Evolutionary conservation across 2,888 invertebrate species (phyloP).

Genomic region (Hyles lineata): DNA sequence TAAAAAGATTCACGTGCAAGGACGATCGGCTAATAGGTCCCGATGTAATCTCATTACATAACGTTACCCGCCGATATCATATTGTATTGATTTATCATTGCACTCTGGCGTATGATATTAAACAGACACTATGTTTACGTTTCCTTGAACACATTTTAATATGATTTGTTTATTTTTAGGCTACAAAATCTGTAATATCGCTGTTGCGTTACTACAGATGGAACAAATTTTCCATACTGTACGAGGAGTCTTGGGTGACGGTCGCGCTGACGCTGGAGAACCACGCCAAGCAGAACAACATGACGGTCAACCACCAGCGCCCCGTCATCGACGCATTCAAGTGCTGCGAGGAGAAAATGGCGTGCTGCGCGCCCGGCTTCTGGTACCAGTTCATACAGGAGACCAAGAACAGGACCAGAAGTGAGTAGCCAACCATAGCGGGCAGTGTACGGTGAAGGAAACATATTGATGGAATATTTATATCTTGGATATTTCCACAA

Average conservation of each 20-base stretch:
- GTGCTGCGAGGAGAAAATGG: slow-evolving; percentile 90
- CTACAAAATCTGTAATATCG: slow-evolving; percentile 97
- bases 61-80: slow-evolving; percentile 1
- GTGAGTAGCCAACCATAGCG: slow-evolving; percentile 75
- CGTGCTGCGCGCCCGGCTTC: slow-evolving; percentile 91
- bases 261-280: slow-evolving; percentile 92
- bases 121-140: background rate
- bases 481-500: no score
- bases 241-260: slow-evolving; percentile 91
- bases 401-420: slow-evolving; percentile 93
- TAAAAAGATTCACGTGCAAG: background rate
- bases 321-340: slow-evolving; percentile 89
- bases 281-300: slow-evolving; percentile 90
- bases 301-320: slow-evolving; percentile 92
- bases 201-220: slow-evolving; percentile 96
- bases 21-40: slow-evolving; percentile 2
- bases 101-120: slow-evolving; percentile 27
- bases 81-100: slow-evolving; percentile 15
- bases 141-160: slow-evolving; percentile 17
- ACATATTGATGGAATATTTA: no score
- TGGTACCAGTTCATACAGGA: slow-evolving; percentile 94
- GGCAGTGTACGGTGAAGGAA: no score
- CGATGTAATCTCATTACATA: slow-evolving; percentile 4
- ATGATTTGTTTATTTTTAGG: slow-evolving; percentile 80
- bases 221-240: slow-evolving; percentile 96